These are phyloP conservation scores for Callimorpha dominula DNA, from an alignment of 2,888 invertebrate genomes.

Conservation along the genomic window DNA sequence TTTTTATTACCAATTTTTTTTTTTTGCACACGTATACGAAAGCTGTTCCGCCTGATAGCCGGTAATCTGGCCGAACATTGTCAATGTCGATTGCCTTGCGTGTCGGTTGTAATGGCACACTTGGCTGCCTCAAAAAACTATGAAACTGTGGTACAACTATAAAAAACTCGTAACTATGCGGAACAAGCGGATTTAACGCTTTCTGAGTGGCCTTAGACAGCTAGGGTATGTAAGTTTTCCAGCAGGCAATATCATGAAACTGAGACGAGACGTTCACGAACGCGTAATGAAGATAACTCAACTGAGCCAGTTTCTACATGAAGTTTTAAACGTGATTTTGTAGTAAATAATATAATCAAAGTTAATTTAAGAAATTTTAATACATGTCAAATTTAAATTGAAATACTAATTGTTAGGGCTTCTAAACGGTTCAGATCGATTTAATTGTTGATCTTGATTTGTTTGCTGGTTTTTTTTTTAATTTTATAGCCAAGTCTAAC, in stretches of 20 bases:
- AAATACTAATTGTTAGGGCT: too few relatives aligned
- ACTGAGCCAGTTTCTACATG: conserved; percentile 18
- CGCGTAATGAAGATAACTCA: conserved; percentile 40
- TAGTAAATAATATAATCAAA: neutral
- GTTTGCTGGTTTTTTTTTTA: neutral
- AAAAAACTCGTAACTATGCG: neutral
- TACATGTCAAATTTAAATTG: neutral
- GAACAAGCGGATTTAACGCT: neutral
- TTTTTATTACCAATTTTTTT: too few relatives aligned
- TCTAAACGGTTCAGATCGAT: neutral
- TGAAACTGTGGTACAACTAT: neutral
- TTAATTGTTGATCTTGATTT: neutral
- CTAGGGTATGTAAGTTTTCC: conserved; percentile 42
- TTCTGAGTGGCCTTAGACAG: conserved; percentile 17
- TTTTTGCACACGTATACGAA: too few relatives aligned
- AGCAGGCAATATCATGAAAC: conserved; percentile 34
- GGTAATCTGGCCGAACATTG: too few relatives aligned
- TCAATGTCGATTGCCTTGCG: too few relatives aligned
- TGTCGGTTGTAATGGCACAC: too few relatives aligned
- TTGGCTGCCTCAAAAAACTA: neutral
- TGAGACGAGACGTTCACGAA: conserved; percentile 30
- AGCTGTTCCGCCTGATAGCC: too few relatives aligned
- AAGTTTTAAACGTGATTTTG: conserved; percentile 4
- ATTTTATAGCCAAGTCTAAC: neutral
- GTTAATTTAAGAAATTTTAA: neutral